Conservation (phyloP, 2,113 vertebrate species). For the Microtus pennsylvanicus region DNA sequence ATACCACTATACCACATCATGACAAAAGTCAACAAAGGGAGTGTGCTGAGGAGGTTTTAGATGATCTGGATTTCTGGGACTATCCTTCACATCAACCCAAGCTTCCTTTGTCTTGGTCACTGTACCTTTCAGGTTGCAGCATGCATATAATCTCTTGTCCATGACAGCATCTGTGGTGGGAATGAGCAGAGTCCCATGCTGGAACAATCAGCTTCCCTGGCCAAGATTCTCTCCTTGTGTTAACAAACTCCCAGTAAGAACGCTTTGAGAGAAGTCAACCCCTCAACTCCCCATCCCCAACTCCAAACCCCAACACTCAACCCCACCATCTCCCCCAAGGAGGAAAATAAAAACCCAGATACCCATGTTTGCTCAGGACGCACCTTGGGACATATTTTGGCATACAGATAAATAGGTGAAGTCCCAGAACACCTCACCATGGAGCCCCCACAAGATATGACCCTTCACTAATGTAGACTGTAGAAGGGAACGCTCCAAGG, state of each 20-base stretch:
- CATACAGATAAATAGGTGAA: background rate
- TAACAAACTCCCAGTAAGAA: constrained; percentile 59
- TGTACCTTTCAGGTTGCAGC: background rate
- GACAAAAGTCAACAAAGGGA: background rate
- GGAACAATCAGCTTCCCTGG: background rate
- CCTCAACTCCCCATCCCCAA: background rate
- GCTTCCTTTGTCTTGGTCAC: background rate
- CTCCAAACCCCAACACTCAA: background rate
- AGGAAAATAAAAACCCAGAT: constrained; percentile 21
- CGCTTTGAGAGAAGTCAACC: background rate
- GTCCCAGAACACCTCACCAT: background rate
- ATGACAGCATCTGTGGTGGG: background rate
- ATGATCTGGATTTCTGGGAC: background rate
- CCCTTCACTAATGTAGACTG: background rate
- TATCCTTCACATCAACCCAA: background rate
- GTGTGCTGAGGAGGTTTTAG: background rate
- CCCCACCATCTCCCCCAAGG: background rate
- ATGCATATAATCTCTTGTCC: background rate
- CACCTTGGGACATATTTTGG: background rate
- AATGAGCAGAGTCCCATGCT: background rate
- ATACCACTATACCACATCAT: background rate
- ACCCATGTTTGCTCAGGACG: constrained; percentile 10
- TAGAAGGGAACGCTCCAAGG: constrained; percentile 36
- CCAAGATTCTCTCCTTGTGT: background rate
- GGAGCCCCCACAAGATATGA: background rate